Conservation (phyloP, 2,888 invertebrate species). For the Steinernema scapterisci region DNA sequence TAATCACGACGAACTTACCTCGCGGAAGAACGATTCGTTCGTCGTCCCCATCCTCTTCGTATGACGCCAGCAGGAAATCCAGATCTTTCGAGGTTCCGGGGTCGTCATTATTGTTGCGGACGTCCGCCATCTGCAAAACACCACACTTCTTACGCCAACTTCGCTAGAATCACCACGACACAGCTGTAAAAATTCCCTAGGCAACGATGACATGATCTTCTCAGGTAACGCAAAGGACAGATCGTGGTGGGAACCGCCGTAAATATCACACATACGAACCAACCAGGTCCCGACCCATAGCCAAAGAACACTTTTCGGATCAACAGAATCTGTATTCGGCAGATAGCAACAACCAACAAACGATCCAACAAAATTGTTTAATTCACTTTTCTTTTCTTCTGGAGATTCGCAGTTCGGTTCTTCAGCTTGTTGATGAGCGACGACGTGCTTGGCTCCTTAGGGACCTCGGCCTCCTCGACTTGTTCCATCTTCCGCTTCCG, state of each 20-base stretch:
- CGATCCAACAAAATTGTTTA: background rate
- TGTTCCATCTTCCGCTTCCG: background rate
- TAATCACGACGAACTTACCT: background rate
- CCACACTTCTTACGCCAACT: background rate
- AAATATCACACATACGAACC: background rate
- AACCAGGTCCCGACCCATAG: background rate
- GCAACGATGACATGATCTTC: background rate
- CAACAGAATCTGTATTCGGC: background rate
- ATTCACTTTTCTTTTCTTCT: conserved; percentile 15
- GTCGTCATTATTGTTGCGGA: background rate
- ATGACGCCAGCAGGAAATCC: conserved; percentile 4
- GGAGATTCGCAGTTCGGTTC: background rate
- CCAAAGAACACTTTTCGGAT: background rate
- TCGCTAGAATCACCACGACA: background rate
- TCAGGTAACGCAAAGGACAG: background rate
- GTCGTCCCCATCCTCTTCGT: conserved; percentile 5
- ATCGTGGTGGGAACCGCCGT: background rate
- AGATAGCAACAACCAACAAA: conserved; percentile 14
- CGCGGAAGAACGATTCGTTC: background rate
- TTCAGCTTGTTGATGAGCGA: conserved; percentile 21
- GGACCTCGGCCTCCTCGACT: background rate
- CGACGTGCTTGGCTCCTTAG: background rate
- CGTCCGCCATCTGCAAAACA: conserved; percentile 1
- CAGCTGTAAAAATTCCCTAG: background rate
- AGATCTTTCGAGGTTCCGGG: background rate